These are phyloP conservation scores for Perccottus glenii DNA, from an alignment of 2,113 vertebrate genomes.

Conservation along the genomic window DNA sequence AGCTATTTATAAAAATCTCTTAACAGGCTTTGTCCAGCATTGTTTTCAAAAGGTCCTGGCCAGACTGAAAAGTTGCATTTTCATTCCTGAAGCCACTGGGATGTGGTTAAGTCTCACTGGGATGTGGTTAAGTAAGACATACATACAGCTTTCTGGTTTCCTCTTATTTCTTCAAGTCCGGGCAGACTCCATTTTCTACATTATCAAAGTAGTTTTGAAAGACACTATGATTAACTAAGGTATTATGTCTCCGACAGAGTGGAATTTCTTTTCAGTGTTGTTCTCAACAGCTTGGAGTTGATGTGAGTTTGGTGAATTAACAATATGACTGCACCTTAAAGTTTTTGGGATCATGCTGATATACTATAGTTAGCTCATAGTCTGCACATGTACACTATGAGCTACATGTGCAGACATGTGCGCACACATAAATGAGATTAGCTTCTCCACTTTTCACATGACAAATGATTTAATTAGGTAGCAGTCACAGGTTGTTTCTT, in stretches of 20 bases:
- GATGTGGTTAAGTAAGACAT: slow-evolving; percentile 18
- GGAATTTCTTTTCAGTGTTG: slow-evolving; percentile 48
- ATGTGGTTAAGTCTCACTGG: slow-evolving; percentile 52
- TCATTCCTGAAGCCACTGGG: slow-evolving; percentile 5
- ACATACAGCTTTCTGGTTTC: slow-evolving; percentile 34
- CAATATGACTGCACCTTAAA: background rate
- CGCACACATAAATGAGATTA: slow-evolving; percentile 54
- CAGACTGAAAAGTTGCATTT: slow-evolving; percentile 24
- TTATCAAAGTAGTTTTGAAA: slow-evolving; percentile 56
- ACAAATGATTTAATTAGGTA: slow-evolving; percentile 58
- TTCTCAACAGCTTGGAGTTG: background rate
- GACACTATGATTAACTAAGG: slow-evolving; percentile 30
- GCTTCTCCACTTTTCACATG: slow-evolving; percentile 59
- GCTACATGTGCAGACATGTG: background rate
- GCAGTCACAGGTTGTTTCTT: slow-evolving; percentile 57
- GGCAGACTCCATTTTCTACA: slow-evolving; percentile 42
- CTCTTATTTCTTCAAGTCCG: slow-evolving; percentile 32
- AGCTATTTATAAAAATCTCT: slow-evolving; percentile 11
- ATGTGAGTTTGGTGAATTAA: too few species aligned
- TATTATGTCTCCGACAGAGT: slow-evolving; percentile 44
- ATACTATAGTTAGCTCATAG: background rate
- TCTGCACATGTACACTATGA: slow-evolving; percentile 18
- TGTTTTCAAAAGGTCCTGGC: too few species aligned
- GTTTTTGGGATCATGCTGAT: background rate
- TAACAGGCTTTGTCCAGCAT: background rate